phyloP scores from a whole-genome alignment of 2,888 invertebrate genomes.

The Hyalella azteca region DNA sequence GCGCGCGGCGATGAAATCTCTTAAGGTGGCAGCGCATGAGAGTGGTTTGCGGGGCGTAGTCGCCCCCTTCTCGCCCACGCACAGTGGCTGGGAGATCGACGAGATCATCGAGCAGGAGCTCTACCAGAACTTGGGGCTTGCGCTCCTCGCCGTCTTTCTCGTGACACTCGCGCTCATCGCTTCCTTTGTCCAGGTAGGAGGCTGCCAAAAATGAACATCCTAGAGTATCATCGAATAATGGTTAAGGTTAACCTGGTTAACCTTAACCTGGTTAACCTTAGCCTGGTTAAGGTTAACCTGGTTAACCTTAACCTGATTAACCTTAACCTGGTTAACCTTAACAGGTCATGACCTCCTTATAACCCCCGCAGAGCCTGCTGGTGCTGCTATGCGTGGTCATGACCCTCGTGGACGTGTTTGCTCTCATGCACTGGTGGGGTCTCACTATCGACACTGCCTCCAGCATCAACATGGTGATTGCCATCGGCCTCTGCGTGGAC shows the following conservation, averaged over 20 bases:
- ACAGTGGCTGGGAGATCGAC: slow-evolving; percentile 59
- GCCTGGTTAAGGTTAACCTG: too few relatives aligned
- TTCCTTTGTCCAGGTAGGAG: slow-evolving; percentile 67
- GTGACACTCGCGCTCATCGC: slow-evolving; percentile 78
- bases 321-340: too few relatives aligned
- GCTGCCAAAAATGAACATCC: too few relatives aligned
- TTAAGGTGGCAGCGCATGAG: slow-evolving; percentile 60
- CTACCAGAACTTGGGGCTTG: slow-evolving; percentile 76
- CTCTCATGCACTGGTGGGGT: slow-evolving; percentile 61
- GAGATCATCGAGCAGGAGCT: slow-evolving; percentile 76
- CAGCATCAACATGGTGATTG: slow-evolving; percentile 65
- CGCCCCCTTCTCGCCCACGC: slow-evolving; percentile 51
- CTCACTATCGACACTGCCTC: slow-evolving; percentile 67
- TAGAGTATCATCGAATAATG: too few relatives aligned
- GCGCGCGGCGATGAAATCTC: slow-evolving; percentile 75
- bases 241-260: too few relatives aligned
- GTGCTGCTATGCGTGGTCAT: slow-evolving; percentile 71
- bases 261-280: too few relatives aligned
- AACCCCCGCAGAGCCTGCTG: slow-evolving; percentile 70
- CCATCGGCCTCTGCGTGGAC: slow-evolving; percentile 67
- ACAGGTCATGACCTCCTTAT: too few relatives aligned
- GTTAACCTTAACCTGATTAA: too few relatives aligned
- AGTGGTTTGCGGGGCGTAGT: slow-evolving; percentile 52
- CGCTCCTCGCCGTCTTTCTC: slow-evolving; percentile 79
- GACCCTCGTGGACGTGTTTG: slow-evolving; percentile 70